These are phyloP conservation scores for Tetrapedia diversipes DNA, from an alignment of 2,888 invertebrate genomes.

Conservation along the genomic window DNA sequence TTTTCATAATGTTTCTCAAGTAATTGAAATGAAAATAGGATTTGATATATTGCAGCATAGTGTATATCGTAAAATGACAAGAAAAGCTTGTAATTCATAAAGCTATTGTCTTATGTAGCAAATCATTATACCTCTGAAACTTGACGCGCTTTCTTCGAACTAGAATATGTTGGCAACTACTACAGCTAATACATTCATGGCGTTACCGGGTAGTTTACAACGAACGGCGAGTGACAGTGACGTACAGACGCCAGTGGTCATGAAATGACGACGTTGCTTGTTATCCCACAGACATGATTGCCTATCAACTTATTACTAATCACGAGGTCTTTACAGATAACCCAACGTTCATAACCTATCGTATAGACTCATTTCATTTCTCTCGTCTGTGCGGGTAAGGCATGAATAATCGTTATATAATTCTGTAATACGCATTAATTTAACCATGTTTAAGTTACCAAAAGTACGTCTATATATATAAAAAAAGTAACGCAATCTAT, in stretches of 20 bases:
- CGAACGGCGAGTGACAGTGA: constrained; percentile 48
- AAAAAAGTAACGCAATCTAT: no score
- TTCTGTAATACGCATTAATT: constrained; percentile 51
- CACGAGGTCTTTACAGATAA: constrained; percentile 78
- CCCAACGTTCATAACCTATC: constrained; percentile 72
- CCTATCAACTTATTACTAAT: constrained; percentile 74
- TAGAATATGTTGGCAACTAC: constrained; percentile 36
- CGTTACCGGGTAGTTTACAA: constrained; percentile 41
- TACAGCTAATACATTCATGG: constrained; percentile 26
- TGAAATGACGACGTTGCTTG: constrained; percentile 49
- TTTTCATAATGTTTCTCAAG: constrained; percentile 17
- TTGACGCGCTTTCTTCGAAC: constrained; percentile 47
- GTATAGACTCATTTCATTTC: constrained; percentile 40
- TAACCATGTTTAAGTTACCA: constrained; percentile 1
- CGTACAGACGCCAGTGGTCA: constrained; percentile 40
- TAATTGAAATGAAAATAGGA: constrained; percentile 34
- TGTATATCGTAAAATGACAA: background rate
- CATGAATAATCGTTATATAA: constrained; percentile 61
- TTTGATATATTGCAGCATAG: background rate
- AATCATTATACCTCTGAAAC: constrained; percentile 38
- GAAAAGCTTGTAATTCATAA: constrained; percentile 21
- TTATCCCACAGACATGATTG: constrained; percentile 71
- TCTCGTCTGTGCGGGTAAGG: constrained; percentile 31
- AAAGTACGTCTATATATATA: no score
- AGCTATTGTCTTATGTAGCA: constrained; percentile 7